These are phyloP conservation scores for Paraescarpia echinospica DNA, from an alignment of 1,140 invertebrate genomes.

Conservation along the genomic window DNA sequence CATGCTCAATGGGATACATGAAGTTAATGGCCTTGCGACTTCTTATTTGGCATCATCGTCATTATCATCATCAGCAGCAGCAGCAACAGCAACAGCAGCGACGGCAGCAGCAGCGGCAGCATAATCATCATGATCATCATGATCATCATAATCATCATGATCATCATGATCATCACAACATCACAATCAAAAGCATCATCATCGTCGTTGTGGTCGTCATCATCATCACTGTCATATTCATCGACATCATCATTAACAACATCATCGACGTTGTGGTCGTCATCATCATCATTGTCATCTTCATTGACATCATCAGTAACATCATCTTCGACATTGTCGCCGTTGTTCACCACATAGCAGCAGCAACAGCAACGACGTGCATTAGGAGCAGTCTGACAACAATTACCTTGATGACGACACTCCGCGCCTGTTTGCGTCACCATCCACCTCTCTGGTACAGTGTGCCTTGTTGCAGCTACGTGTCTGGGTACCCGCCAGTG, in stretches of 20 bases:
- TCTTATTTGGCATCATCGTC: neutral
- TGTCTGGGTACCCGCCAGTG: conserved; percentile 95
- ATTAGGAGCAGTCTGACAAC: no score
- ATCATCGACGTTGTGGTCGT: neutral
- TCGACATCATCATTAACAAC: neutral
- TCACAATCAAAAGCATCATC: no score
- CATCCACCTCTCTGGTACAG: neutral
- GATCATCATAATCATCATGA: no score
- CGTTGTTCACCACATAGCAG: neutral
- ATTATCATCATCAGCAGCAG: neutral
- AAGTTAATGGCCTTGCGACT: no score
- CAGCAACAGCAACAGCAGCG: neutral
- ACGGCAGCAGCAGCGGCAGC: no score
- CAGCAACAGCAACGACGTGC: neutral
- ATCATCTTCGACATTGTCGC: neutral
- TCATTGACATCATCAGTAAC: neutral
- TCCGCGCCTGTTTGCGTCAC: neutral
- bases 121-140: no score
- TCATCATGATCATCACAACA: no score
- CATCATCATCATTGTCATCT: neutral
- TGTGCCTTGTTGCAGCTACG: conserved; percentile 68
- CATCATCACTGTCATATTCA: neutral
- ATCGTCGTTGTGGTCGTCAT: no score
- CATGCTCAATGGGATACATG: no score
- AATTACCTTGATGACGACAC: neutral